These are phyloP conservation scores for Poeciliopsis presidionis DNA, from an alignment of 2,797 vertebrate genomes.

Conservation along the genomic window DNA sequence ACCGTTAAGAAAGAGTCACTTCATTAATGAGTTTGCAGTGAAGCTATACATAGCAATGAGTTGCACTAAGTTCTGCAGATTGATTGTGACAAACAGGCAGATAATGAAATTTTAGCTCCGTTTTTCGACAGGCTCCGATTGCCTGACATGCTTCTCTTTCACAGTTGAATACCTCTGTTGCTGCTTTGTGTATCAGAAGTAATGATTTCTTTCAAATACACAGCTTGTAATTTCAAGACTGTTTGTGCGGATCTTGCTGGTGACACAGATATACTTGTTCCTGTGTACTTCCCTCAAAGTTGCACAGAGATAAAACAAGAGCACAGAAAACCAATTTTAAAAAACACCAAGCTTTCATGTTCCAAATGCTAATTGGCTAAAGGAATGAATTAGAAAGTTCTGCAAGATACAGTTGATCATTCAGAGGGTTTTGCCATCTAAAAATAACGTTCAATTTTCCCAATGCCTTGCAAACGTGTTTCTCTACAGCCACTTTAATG, in stretches of 20 bases:
- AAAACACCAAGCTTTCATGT: not conserved
- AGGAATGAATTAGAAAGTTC: not conserved
- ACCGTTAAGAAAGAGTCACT: slow-evolving; percentile 39
- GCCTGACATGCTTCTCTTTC: slow-evolving; percentile 21
- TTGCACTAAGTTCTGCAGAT: slow-evolving; percentile 15
- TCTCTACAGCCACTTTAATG: not conserved
- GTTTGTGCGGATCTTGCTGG: slow-evolving; percentile 16
- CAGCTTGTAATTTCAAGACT: slow-evolving; percentile 29
- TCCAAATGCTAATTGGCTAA: not conserved
- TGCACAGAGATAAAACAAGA: slow-evolving; percentile 16
- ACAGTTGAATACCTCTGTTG: slow-evolving; percentile 27
- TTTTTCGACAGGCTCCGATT: slow-evolving; percentile 6
- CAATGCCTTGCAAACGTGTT: not conserved
- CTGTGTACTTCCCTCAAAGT: slow-evolving; percentile 22
- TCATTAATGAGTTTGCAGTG: slow-evolving; percentile 24
- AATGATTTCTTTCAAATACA: slow-evolving; percentile 20
- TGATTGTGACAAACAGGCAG: slow-evolving; percentile 32
- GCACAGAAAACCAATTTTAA: not conserved
- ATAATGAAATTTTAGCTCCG: slow-evolving; percentile 18
- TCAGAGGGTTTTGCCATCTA: not conserved
- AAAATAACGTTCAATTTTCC: not conserved
- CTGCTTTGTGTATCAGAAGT: slow-evolving; percentile 16
- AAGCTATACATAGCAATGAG: slow-evolving; percentile 26
- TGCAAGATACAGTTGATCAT: not conserved
- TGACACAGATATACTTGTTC: slow-evolving; percentile 35